Base-by-base conservation (phyloP, 2,797 vertebrate species). In the Graptemys geographica region DNA sequence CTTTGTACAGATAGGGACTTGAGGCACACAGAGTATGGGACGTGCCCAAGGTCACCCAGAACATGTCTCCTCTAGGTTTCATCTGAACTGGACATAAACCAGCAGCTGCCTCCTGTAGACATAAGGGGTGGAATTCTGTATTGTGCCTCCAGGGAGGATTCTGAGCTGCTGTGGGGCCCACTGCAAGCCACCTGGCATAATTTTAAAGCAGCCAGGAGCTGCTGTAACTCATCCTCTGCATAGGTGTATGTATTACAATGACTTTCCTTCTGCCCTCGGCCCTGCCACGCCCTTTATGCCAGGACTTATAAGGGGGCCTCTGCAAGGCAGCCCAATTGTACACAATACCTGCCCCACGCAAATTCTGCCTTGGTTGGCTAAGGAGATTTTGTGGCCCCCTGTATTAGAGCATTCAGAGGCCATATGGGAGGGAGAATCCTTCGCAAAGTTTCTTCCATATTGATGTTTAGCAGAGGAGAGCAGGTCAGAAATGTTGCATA, bases 371-470 rank as follows among this genome's bases (percentile, higher is more conserved):
- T 90, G 87, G 92, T 80, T 55, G 72, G 11, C 53, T 7, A 83
- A 55, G 41, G 47, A 96, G 81, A 83, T 92, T 95, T 97, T 96
- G 95, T 76, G 31, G 87, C 82, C 56, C 57, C 57, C 94, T 93
- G 89, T 94, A 92, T 86, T 96, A 93, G 95, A 92, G 59, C 80
- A 95, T 95, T 92, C 65, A 91, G 74, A 23, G 72, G 51, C 72
- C 92, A 91, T 81, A 88, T 76, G 13, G 86, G 33, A 49, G 84
- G 81, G n/a, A 90, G 87, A 93, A 92, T 88, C 83, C 88, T 19
- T 78, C 89, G 91, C 87, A 84, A 81, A 79, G 2, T 83, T 82
- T n/a, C 56, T 31, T 4, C 1, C 25, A 16, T 88, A 87, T 72
- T 79, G 6, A 6, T 90, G 56, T 23, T 80, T 91, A 55, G 62